phyloP scores from a whole-genome alignment of 1,140 invertebrate species.

The Rhagoletis zephyria region DNA sequence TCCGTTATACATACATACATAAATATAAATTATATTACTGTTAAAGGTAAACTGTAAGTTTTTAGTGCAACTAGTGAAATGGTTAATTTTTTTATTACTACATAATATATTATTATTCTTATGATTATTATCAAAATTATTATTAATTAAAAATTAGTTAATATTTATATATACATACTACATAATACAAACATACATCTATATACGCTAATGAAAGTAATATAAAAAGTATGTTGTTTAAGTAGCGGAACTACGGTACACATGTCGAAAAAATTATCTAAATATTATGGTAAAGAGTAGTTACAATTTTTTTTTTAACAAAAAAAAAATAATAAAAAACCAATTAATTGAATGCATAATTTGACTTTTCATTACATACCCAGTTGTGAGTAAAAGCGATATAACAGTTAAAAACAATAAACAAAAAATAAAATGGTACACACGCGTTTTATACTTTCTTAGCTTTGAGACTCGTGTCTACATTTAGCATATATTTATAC shows the following conservation, averaged over 20 bases:
- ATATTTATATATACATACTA: conserved; percentile 23
- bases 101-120: conserved; percentile 13
- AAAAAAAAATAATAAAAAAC: not conserved
- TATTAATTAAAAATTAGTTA: conserved; percentile 46
- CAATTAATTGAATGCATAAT: conserved; percentile 29
- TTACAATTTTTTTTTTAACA: not conserved
- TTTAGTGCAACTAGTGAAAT: conserved; percentile 51
- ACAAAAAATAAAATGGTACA: not conserved
- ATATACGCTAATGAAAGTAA: conserved; percentile 16
- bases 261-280: conserved; percentile 37
- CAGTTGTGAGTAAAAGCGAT: not conserved
- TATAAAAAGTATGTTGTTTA: conserved; percentile 43
- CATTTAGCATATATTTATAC: not conserved
- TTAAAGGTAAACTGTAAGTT: conserved; percentile 48
- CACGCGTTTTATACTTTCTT: not conserved
- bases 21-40: conserved; percentile 42
- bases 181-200: not conserved
- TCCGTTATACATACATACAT: conserved; percentile 47
- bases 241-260: conserved; percentile 48
- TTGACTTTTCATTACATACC: conserved; percentile 38
- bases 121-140: conserved; percentile 42
- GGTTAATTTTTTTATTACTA: conserved; percentile 41
- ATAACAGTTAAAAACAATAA: not conserved
- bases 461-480: not conserved
- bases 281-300: conserved; percentile 48